Conservation (phyloP, 2,888 invertebrate species). For the Orthonychiurus folsomi region DNA sequence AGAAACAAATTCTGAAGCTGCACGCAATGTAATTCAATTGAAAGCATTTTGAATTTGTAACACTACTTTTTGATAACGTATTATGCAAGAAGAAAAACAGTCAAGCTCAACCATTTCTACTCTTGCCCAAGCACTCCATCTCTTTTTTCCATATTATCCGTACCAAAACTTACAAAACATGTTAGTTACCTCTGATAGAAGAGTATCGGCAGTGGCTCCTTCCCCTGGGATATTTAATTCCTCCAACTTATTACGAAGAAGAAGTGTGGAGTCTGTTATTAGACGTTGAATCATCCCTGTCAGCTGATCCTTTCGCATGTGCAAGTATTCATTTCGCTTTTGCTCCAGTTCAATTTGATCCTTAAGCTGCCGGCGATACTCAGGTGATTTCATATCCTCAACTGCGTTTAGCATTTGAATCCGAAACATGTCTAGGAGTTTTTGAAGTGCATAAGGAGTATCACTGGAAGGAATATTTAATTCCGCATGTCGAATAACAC, state of each 20-base stretch:
- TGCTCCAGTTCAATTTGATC: slow-evolving; percentile 73
- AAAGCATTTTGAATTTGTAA: too few species aligned
- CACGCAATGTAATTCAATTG: too few species aligned
- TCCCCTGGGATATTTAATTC: slow-evolving; percentile 56
- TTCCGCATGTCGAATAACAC: slow-evolving; percentile 58
- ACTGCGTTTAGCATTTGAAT: slow-evolving; percentile 78
- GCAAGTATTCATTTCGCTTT: slow-evolving; percentile 44
- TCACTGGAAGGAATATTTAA: slow-evolving; percentile 72
- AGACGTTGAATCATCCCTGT: slow-evolving; percentile 87
- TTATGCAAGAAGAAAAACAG: too few species aligned
- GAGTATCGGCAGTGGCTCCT: slow-evolving; percentile 36
- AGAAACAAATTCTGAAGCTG: too few species aligned
- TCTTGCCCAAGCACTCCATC: not conserved
- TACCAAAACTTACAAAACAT: not conserved
- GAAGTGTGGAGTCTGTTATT: slow-evolving; percentile 81
- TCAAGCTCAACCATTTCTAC: too few species aligned
- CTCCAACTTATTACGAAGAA: slow-evolving; percentile 79
- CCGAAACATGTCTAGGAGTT: slow-evolving; percentile 73
- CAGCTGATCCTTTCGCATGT: slow-evolving; percentile 55
- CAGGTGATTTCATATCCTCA: slow-evolving; percentile 69
- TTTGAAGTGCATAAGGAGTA: slow-evolving; percentile 77
- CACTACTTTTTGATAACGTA: too few species aligned
- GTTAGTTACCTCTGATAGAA: slow-evolving; percentile 33
- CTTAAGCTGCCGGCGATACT: slow-evolving; percentile 62
- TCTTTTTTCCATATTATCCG: not conserved